Conservation (phyloP, 2,113 vertebrate species). For the Turnix velox region DNA sequence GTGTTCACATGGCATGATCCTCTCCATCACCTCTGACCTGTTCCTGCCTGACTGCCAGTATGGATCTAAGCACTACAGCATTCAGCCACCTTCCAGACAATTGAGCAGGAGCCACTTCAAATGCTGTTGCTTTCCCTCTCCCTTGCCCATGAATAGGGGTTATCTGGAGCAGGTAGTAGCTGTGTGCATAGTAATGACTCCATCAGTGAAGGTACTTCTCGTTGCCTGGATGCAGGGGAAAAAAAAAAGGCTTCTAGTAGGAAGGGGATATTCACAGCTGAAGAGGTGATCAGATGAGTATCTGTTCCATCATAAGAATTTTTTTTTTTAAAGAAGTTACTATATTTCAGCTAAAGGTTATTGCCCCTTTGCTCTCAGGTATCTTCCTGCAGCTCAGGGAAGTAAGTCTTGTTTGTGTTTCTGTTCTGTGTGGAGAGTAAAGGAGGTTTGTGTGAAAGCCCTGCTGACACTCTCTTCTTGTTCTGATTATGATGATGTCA, state of each 20-base stretch:
- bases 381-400: background rate
- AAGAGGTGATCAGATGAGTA: background rate
- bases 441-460: background rate
- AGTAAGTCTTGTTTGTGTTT: background rate
- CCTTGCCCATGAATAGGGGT: background rate
- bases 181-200: background rate
- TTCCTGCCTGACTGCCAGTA: background rate
- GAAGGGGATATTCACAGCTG: background rate
- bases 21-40: slow-evolving; percentile 2
- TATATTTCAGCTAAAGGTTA: slow-evolving; percentile 9
- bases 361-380: background rate
- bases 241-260: background rate
- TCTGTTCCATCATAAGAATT: background rate
- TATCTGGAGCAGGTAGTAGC: background rate
- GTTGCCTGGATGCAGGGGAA: slow-evolving; percentile 28
- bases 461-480: background rate
- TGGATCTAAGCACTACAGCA: background rate
- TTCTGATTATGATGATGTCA: rapidly evolving
- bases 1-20: background rate
- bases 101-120: background rate
- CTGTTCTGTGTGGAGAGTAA: background rate
- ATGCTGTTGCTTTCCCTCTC: background rate
- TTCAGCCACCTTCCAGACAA: background rate
- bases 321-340: background rate
- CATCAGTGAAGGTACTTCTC: background rate